Evolutionary conservation across 1,140 invertebrate genomes (phyloP), one percentile per base, ranked within the genome.

Genomic region (Centruroides sculpturatus): DNA sequence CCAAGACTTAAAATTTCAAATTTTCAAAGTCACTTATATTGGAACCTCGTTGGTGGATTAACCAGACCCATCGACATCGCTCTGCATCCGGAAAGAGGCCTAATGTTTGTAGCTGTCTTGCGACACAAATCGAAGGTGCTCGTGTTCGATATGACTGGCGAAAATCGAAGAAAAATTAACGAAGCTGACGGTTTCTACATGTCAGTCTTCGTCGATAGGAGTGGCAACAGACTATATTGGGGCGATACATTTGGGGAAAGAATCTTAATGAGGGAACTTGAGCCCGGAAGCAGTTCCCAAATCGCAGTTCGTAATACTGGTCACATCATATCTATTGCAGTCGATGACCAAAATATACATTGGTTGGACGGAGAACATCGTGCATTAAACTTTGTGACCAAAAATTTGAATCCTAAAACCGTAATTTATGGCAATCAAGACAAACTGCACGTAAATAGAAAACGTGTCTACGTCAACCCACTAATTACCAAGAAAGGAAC

Each of bases 321-420:
- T 7, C 54, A 11, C 7, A 47, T 66, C 1, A 55, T 50, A n/a
- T 65, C 75, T 0, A 62, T 80, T 3, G 73, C 74, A 3, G 68
- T 77, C 35, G 70, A 69, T 59, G 60, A 71, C 47, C 68, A 68
- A 51, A 66, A 65, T 51, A 56, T 80, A 1, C 79, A 74, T 62
- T 80, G 76, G 66, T 68, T 73, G 4, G 74, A 78, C 60, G 62
- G 68, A 9, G 72, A 71, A 8, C 12, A 59, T 11, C 35, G 53
- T 35, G 46, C 36, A 11, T n/a, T 63, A 4, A 48, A 54, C 34
- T 55, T 55, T 49, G 55, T 56, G 36, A 35, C 35, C 4, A 34
- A 48, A 41, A 41, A 41, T 6, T 8, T 41, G 1, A 41, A 41
- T 5, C 5, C 41, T 41, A 41, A 23, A 23, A 23, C 23, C 23